Conservation (phyloP, 2,113 vertebrate species). For the mouse (Mus musculus) region GRCm39 chr7:45672501-45673000, state of each 20-base stretch:
- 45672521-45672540: accelerated
- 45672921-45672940: neutral
- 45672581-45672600: neutral
- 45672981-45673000: too few species aligned
- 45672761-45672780: too few species aligned
- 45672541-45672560: too few species aligned
- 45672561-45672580: too few species aligned
- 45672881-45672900: neutral
- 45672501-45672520: neutral
- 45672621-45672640: neutral
- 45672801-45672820: too few species aligned
- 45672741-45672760: too few species aligned
- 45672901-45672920: neutral
- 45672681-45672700: neutral
- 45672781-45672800: too few species aligned
- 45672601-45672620: neutral
- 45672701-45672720: neutral
- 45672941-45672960: neutral
- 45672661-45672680: neutral
- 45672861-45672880: too few species aligned
- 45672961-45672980: neutral
- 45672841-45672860: too few species aligned
- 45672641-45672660: neutral
- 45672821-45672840: too few species aligned
- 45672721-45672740: too few species aligned